Evolutionary conservation across 2,888 invertebrate species (phyloP), one percentile per base, ranked within the genome.

Genomic region (Nemotelus nigrinus): DNA sequence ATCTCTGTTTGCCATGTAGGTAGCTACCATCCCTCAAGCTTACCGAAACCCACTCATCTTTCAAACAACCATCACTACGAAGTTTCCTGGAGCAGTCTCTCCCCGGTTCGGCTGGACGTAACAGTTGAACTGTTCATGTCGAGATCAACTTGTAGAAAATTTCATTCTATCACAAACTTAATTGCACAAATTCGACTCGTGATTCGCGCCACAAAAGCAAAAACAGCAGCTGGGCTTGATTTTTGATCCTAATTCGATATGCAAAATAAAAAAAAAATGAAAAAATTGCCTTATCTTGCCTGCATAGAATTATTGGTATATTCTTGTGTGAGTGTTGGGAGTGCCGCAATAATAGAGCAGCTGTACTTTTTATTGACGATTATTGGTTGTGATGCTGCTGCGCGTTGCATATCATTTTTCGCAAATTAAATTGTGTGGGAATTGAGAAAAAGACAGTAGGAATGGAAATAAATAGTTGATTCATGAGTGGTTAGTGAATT

Each of bases 151-250:
- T 64, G 53, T 72, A 77, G n/a, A n/a, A 25, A 71, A 77, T 72
- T 50, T 64, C 77, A 72, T 63, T 77, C 77, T 71, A 77, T 77
- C 55, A 65, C 44, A 63, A 63, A 71, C 63, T 50, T 71, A 77
- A 77, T 77, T 77, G 63, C 77, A 77, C 72, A 71, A 77, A 77
- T 77, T 77, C 57, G 68, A 77, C 77, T 58, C 77, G 50, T 68
- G 70, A 77, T 50, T 25, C 48, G 64, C 68, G 47, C 8, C 65
- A 8, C 44, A 41, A 43, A 65, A 41, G 25, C 25, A 25, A 25
- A 25, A 25, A 25, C 25, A 25, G 25, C 65, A 43, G 5, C 65
- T 8, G 43, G 65, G 44, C 7, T 39, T 65, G 65, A 65, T 58
- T 8, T 25, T 8, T 50, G 50, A 50, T 50, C 25, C 58, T 25